A percentile compares a stretch with the other conserved stretches of the same genome.
These are phyloP conservation scores for Brachylomia viminalis DNA, from an alignment of 2,888 invertebrate species.

Conservation along the genomic window DNA sequence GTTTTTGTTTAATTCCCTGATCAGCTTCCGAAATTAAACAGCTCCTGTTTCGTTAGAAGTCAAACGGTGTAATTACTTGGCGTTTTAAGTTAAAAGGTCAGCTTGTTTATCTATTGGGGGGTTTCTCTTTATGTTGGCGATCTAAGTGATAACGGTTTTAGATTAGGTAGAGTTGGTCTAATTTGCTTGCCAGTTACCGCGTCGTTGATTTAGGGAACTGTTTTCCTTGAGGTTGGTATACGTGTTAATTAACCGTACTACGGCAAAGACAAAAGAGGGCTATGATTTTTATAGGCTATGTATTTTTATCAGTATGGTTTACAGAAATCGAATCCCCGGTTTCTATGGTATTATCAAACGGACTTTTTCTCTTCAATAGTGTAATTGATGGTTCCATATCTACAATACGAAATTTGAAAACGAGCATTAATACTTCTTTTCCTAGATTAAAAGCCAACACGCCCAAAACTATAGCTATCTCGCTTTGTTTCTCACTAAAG, in stretches of 20 bases:
- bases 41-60: constrained; percentile 52
- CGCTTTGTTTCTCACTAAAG: constrained; percentile 30
- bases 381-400: neutral
- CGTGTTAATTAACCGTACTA: no score
- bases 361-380: no score
- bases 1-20: constrained; percentile 58
- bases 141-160: constrained; percentile 41
- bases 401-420: neutral
- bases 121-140: constrained; percentile 39
- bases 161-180: constrained; percentile 23
- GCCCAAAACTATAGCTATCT: constrained; percentile 11
- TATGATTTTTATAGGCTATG: no score
- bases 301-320: neutral
- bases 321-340: no score
- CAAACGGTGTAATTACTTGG: constrained; percentile 56
- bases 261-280: no score
- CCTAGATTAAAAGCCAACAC: constrained; percentile 1
- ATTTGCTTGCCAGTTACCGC: constrained; percentile 27
- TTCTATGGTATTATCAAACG: no score
- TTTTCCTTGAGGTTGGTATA: neutral
- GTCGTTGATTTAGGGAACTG: neutral
- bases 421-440: no score
- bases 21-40: constrained; percentile 56
- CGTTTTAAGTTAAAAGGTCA: constrained; percentile 51
- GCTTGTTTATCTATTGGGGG: constrained; percentile 49